These are phyloP conservation scores for Enteromius trimaculatus DNA, from an alignment of 2,797 vertebrate species.

Conservation along the genomic window DNA sequence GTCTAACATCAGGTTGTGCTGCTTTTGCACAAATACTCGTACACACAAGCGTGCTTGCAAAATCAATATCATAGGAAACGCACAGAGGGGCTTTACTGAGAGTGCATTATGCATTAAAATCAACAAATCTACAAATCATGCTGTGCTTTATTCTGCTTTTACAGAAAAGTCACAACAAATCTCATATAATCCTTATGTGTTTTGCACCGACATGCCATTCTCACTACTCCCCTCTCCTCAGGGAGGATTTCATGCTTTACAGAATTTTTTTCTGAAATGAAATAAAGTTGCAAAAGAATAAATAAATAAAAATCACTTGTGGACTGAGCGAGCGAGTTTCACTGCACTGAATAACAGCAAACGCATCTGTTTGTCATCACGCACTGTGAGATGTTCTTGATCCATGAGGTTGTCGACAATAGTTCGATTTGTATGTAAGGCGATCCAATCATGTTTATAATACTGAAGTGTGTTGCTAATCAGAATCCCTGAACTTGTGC, in stretches of 20 bases:
- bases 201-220: conserved; percentile 31
- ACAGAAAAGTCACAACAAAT: conserved; percentile 43
- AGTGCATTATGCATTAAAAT: conserved; percentile 35
- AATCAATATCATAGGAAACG: conserved; percentile 12
- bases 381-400: conserved; percentile 1
- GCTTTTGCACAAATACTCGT: neutral
- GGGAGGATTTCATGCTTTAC: neutral
- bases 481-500: neutral
- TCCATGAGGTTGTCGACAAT: neutral
- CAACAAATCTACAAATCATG: conserved; percentile 41
- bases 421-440: neutral
- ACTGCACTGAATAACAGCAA: neutral
- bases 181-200: conserved; percentile 40
- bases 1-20: conserved; percentile 19
- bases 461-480: neutral
- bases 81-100: conserved; percentile 18
- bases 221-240: neutral
- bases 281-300: conserved; percentile 9
- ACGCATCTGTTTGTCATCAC: neutral
- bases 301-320: neutral
- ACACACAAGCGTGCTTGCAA: conserved; percentile 14
- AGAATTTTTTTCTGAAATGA: neutral
- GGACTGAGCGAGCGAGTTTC: neutral
- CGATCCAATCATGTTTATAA: neutral
- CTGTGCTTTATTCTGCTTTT: neutral